Evolutionary conservation across 1,140 invertebrate species (phyloP), one percentile per base, ranked within the genome.

Genomic region (Euschistus heros): DNA sequence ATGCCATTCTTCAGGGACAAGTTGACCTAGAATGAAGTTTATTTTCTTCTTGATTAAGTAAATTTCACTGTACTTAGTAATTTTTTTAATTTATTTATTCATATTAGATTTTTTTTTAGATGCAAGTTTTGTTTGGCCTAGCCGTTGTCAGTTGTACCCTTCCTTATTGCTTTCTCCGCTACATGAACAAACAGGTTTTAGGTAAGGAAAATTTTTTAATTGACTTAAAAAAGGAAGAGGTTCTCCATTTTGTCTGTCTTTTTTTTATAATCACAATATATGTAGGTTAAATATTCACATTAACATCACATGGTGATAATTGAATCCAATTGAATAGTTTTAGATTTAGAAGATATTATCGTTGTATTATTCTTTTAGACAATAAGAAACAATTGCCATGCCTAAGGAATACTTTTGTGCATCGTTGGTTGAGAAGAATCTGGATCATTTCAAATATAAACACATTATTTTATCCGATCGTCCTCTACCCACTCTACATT

Each of bases 381-480:
- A 77, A 76, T 66, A 76, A 82, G 65, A 75, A 82, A 52, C 72
- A 74, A 13, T 79, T 77, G 71, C 80, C 81, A 27, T 78, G 76
- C 71, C 72, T 81, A 64, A 75, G 77, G 66, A 74, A 79, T 65
- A 77, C 75, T 73, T 71, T 54, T 57, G 54, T 24, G 6, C 54
- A 57, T 27, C 54, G 54, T 17, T 81, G 82, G 74, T 65, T 87
- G 8, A 77, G 83, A 70, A 86, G 86, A 76, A 71, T 91, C 8
- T 90, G 87, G 84, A 76, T 91, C 64, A 71, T 92, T 50, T 80
- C 85, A 2, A 84, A 85, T 62, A 77, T 90, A 17, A 83, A 91
- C 73, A 77, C 81, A 65, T 71, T 92, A 30, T 91, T 86, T 73
- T 89, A 84, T 75, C 87, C 88, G 2, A 70, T 91, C 14, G 76